Conservation (phyloP, 2,888 invertebrate genomes). For the Coleophora flavipennella region DNA sequence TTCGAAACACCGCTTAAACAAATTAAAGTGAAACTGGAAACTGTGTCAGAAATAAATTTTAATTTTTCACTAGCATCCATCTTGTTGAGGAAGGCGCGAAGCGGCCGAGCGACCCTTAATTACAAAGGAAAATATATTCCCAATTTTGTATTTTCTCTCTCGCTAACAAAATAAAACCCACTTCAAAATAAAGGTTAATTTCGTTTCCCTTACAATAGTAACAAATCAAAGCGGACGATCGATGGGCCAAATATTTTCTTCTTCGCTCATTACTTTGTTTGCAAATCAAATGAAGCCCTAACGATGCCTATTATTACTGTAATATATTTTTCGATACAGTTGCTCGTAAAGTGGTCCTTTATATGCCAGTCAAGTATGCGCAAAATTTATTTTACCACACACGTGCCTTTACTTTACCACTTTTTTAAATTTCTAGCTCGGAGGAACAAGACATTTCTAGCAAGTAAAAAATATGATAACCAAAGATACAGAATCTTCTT, state of each 20-base stretch:
- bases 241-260: background rate
- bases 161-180: conserved; percentile 5
- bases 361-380: too few species aligned
- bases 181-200: conserved; percentile 30
- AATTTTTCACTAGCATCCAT: conserved; percentile 24
- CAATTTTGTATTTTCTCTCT: conserved; percentile 31
- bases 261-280: background rate
- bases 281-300: background rate
- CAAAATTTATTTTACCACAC: too few species aligned
- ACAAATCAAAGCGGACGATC: conserved; percentile 14
- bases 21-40: conserved; percentile 5
- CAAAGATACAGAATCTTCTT: too few species aligned
- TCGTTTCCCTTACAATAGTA: conserved; percentile 17
- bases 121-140: conserved; percentile 35
- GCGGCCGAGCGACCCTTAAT: conserved; percentile 22
- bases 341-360: too few species aligned
- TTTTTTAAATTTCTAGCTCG: too few species aligned
- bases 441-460: too few species aligned
- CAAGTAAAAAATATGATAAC: too few species aligned
- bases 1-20: conserved; percentile 9
- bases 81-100: conserved; percentile 17
- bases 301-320: background rate
- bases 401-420: too few species aligned
- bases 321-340: background rate
- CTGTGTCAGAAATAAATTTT: conserved; percentile 21